Percentiles rank a stretch among this genome's conserved stretches.
Evolutionary conservation across 2,888 invertebrate genomes (phyloP).

Genomic region (Anagyrus pseudococci): DNA sequence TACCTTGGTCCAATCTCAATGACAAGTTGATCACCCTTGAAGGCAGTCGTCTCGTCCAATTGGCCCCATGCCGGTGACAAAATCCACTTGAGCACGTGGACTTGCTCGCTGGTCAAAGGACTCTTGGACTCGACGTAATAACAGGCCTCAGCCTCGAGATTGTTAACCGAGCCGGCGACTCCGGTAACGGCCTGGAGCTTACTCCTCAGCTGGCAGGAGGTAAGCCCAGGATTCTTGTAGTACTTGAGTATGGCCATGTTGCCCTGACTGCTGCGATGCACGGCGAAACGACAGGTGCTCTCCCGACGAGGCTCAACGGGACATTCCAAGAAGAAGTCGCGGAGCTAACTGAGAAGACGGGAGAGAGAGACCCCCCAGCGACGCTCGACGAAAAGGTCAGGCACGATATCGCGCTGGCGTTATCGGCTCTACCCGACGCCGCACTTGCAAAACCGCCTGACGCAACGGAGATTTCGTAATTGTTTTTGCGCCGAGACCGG

Average conservation of each 20-base stretch:
- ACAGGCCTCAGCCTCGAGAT: conserved; percentile 77
- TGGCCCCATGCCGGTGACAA: conserved; percentile 73
- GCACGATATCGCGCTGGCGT: no score
- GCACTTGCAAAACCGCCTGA: no score
- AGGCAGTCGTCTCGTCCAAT: conserved; percentile 65
- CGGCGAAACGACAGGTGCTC: background rate
- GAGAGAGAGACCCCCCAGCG: no score
- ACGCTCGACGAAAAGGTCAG: no score
- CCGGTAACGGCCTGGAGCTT: conserved; percentile 45
- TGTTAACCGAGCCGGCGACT: conserved; percentile 56
- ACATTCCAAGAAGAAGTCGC: no score
- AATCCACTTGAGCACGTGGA: conserved; percentile 77
- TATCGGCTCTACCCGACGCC: no score
- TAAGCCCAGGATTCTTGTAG: conserved; percentile 67
- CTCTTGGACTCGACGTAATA: conserved; percentile 73
- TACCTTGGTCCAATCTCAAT: conserved; percentile 92
- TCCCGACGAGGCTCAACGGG: no score
- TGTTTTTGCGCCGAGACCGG: no score
- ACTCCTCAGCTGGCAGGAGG: conserved; percentile 46
- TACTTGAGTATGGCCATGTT: conserved; percentile 68
- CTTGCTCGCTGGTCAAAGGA: conserved; percentile 68
- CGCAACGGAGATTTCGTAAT: no score
- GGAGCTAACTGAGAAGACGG: no score
- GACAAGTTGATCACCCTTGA: conserved; percentile 63
- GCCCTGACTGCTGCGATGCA: background rate